Conservation (phyloP, 2,888 invertebrate genomes). For the Bombylius major region DNA sequence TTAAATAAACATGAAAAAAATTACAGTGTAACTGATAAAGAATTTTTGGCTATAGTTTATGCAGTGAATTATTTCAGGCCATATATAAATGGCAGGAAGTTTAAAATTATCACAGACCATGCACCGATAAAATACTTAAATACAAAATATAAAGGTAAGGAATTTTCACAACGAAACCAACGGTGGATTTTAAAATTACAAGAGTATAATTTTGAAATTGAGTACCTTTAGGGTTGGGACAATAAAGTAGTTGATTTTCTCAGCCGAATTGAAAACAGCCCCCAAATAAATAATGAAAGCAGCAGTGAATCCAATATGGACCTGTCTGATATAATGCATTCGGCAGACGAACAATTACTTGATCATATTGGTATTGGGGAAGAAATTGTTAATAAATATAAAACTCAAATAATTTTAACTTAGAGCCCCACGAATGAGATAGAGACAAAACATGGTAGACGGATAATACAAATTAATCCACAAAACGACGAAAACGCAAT, state of each 20-base stretch:
- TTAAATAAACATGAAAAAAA: slow-evolving; percentile 3
- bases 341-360: slow-evolving; percentile 10
- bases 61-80: slow-evolving; percentile 11
- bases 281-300: slow-evolving; percentile 2
- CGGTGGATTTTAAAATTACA: slow-evolving; percentile 9
- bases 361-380: slow-evolving; percentile 12
- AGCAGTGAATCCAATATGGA: slow-evolving; percentile 9
- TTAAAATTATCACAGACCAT: slow-evolving; percentile 12
- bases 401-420: slow-evolving; percentile 13
- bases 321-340: slow-evolving; percentile 8
- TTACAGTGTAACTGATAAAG: slow-evolving; percentile 3
- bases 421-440: slow-evolving; percentile 8
- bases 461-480: slow-evolving; percentile 9
- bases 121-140: slow-evolving; percentile 11
- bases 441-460: slow-evolving; percentile 4
- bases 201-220: slow-evolving; percentile 12
- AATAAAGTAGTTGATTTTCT: slow-evolving; percentile 14
- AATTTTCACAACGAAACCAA: slow-evolving; percentile 10
- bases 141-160: slow-evolving; percentile 11
- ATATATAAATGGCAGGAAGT: slow-evolving; percentile 10
- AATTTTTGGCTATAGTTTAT: slow-evolving; percentile 6
- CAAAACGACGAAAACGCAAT: slow-evolving; percentile 1
- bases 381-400: slow-evolving; percentile 13
- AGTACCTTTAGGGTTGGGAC: slow-evolving; percentile 11
- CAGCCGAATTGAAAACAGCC: slow-evolving; percentile 9